Percentiles rank a stretch among this genome's conserved stretches.
phyloP scores from a whole-genome alignment of 2,888 invertebrate genomes.

The Nemotelus nigrinus region DNA sequence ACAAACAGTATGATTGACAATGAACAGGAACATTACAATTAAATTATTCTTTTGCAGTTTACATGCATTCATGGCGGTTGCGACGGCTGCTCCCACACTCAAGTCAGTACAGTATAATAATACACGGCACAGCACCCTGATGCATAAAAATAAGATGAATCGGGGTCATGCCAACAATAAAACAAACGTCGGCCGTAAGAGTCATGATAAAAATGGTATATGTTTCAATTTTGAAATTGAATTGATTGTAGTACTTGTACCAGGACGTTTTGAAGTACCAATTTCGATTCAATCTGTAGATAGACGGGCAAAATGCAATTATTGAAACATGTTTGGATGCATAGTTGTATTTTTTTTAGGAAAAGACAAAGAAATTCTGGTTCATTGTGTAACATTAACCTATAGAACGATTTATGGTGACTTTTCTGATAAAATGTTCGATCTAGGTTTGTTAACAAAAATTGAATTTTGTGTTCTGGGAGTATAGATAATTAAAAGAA shows the following conservation, averaged over 20 bases:
- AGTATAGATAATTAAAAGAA: too few species aligned
- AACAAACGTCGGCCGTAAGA: not conserved
- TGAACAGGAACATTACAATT: conserved; percentile 29
- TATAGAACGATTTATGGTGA: too few species aligned
- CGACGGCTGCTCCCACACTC: conserved; percentile 18
- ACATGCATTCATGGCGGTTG: not conserved
- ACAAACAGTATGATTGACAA: too few species aligned
- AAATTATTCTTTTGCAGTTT: conserved; percentile 33
- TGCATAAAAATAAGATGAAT: conserved; percentile 41
- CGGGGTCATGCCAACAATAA: conserved; percentile 44
- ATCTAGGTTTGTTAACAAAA: too few species aligned
- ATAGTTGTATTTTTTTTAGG: too few species aligned
- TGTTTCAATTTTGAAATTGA: not conserved
- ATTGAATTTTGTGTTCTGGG: too few species aligned
- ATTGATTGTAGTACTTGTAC: not conserved
- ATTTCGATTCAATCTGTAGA: too few species aligned
- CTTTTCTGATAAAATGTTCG: too few species aligned
- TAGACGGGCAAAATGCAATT: not conserved
- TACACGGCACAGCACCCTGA: conserved; percentile 17
- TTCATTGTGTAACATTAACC: too few species aligned
- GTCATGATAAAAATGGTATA: conserved; percentile 8
- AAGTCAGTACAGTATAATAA: not conserved
- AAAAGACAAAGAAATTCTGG: too few species aligned
- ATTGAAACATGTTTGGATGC: too few species aligned
- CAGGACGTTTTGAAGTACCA: too few species aligned